These are phyloP conservation scores for Darevskia mixta DNA, from an alignment of 2,797 vertebrate genomes.

Conservation along the genomic window DNA sequence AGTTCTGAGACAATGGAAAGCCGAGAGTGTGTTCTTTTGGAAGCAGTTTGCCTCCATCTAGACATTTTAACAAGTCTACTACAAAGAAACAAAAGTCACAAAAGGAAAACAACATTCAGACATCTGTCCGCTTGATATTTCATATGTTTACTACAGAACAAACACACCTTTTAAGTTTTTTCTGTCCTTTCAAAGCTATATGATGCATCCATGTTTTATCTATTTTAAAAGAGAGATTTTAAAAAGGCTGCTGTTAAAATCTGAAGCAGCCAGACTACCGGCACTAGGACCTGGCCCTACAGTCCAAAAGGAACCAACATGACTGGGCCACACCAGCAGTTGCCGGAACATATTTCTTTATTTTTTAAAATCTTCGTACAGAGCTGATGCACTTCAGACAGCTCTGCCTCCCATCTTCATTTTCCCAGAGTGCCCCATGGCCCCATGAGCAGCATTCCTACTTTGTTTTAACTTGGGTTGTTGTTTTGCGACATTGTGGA, in stretches of 20 bases:
- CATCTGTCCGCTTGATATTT: neutral
- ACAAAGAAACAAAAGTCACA: neutral
- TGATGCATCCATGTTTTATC: neutral
- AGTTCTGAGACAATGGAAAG: neutral
- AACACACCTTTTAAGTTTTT: neutral
- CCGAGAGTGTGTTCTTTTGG: neutral
- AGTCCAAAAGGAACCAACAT: no score
- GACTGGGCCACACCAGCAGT: no score
- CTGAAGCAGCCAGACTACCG: neutral
- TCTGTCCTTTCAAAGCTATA: neutral
- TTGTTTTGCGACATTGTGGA: no score
- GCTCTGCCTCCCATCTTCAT: no score
- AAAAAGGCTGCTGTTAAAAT: neutral
- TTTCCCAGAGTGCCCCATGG: no score
- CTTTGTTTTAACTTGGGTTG: no score
- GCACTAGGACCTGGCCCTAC: neutral
- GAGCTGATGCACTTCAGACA: no score
- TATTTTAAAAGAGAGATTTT: neutral
- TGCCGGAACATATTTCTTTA: no score
- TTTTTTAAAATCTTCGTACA: no score
- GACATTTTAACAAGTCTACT: neutral
- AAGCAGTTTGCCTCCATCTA: conserved; percentile 17
- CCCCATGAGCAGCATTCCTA: no score
- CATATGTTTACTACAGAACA: neutral
- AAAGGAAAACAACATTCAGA: neutral